Percentiles rank a stretch among this genome's conserved stretches.
phyloP scores from a whole-genome alignment of 2,888 invertebrate species.

The Synergus gifuensis region DNA sequence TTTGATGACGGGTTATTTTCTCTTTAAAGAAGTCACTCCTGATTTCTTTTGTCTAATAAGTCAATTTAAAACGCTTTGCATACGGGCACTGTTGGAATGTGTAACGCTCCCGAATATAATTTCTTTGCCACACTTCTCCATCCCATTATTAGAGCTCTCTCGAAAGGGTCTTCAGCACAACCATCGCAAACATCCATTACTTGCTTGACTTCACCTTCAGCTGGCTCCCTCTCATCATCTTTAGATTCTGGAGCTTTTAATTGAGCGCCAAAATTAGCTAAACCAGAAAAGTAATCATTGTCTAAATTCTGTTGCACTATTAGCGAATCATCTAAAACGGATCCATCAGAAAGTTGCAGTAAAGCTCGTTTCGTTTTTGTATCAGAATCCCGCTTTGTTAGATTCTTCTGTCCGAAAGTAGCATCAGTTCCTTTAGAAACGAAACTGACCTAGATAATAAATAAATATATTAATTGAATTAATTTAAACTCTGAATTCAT shows the following conservation, averaged over 20 bases:
- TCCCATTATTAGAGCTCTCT: constrained; percentile 87
- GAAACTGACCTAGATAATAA: not conserved
- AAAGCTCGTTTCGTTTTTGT: constrained; percentile 82
- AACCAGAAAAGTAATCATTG: constrained; percentile 81
- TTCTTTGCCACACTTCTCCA: constrained; percentile 88
- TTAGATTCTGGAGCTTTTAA: constrained; percentile 76
- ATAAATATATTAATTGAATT: not conserved
- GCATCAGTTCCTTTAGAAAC: not conserved
- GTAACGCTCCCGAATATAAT: constrained; percentile 85
- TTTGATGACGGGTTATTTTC: not conserved
- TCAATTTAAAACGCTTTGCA: constrained; percentile 81
- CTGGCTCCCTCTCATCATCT: constrained; percentile 88
- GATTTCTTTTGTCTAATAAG: not conserved
- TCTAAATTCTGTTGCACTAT: constrained; percentile 77
- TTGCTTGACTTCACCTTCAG: constrained; percentile 89
- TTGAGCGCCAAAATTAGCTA: constrained; percentile 85
- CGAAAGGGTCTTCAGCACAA: constrained; percentile 88
- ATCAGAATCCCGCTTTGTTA: constrained; percentile 54
- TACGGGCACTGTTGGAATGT: constrained; percentile 83
- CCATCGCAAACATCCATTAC: constrained; percentile 89
- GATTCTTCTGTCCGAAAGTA: constrained; percentile 40
- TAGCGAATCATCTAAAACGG: constrained; percentile 83
- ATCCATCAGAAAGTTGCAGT: constrained; percentile 83
- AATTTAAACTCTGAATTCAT: not conserved
- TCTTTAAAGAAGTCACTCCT: constrained; percentile 6